These are phyloP conservation scores for Bolinopsis microptera DNA, from an alignment of 37 sponge, comb jelly and placozoan genomes.

Conservation along the genomic window DNA sequence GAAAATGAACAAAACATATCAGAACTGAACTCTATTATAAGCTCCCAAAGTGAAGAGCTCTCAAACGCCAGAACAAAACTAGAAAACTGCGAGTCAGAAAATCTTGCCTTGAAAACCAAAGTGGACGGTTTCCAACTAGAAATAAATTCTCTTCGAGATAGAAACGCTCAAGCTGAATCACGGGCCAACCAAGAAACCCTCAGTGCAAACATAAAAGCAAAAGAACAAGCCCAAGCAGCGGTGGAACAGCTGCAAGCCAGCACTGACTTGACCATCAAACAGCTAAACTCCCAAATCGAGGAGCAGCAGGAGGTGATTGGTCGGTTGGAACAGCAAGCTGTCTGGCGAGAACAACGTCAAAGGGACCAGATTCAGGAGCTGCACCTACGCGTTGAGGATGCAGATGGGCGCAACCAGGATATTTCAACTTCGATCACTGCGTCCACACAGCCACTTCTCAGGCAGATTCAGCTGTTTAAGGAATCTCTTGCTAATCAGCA, in stretches of 20 bases:
- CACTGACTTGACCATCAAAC: neutral
- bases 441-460: conserved; percentile 35
- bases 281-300: conserved; percentile 70
- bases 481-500: conserved; percentile 35
- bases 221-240: conserved; percentile 15
- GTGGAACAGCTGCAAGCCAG: neutral
- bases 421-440: conserved; percentile 59
- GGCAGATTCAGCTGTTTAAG: conserved; percentile 53
- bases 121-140: neutral
- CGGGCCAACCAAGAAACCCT: conserved; percentile 14
- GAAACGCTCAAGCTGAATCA: neutral
- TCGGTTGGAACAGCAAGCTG: conserved; percentile 81
- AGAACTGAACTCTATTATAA: conserved; percentile 17
- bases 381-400: conserved; percentile 62
- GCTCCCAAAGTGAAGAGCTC: neutral
- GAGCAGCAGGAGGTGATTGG: conserved; percentile 77
- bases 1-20: neutral
- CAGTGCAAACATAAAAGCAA: conserved; percentile 49
- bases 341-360: conserved; percentile 84
- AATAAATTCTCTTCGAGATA: neutral
- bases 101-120: neutral
- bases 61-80: neutral
- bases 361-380: conserved; percentile 76
- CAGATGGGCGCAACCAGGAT: conserved; percentile 57
- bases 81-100: neutral